These are phyloP conservation scores for Mythimna ferrago DNA, from an alignment of 2,888 invertebrate species.

Conservation along the genomic window DNA sequence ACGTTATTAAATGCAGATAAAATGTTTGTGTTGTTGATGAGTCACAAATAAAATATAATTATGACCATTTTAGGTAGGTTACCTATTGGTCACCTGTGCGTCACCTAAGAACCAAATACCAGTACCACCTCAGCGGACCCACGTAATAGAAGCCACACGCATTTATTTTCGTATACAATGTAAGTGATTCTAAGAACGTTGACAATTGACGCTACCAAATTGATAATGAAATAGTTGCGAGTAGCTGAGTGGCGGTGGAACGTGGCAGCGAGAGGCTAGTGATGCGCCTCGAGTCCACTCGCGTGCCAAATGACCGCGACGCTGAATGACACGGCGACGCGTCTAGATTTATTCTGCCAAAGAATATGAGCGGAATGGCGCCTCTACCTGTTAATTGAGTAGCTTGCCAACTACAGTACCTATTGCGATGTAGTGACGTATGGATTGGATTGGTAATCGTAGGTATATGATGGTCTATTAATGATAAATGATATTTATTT, in stretches of 20 bases:
- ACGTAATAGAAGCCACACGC: slow-evolving; percentile 14
- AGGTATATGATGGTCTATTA: background rate
- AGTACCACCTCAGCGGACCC: slow-evolving; percentile 4
- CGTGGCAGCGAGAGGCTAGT: slow-evolving; percentile 15
- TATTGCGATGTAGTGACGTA: slow-evolving; percentile 19
- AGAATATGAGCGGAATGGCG: slow-evolving; percentile 59
- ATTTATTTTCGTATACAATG: slow-evolving; percentile 49
- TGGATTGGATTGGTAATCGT: background rate
- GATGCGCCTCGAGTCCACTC: slow-evolving; percentile 1
- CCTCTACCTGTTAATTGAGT: slow-evolving; percentile 50
- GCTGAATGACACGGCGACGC: slow-evolving; percentile 54
- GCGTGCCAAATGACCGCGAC: slow-evolving; percentile 51
- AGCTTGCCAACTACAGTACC: slow-evolving; percentile 40
- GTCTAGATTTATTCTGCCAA: slow-evolving; percentile 54
- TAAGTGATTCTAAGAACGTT: slow-evolving; percentile 49
- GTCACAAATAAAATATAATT: no score
- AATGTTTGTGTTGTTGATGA: no score
- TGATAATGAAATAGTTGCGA: slow-evolving; percentile 47
- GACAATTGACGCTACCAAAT: slow-evolving; percentile 58
- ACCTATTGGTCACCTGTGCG: background rate
- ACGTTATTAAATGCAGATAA: no score
- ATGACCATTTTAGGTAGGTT: no score
- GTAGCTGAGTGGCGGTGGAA: slow-evolving; percentile 13
- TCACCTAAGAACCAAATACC: background rate
- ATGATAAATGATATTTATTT: background rate